A percentile compares a stretch with the other conserved stretches of the same genome.
Conservation (phyloP, 2,113 vertebrate genomes). For the Bos javanicus region DNA sequence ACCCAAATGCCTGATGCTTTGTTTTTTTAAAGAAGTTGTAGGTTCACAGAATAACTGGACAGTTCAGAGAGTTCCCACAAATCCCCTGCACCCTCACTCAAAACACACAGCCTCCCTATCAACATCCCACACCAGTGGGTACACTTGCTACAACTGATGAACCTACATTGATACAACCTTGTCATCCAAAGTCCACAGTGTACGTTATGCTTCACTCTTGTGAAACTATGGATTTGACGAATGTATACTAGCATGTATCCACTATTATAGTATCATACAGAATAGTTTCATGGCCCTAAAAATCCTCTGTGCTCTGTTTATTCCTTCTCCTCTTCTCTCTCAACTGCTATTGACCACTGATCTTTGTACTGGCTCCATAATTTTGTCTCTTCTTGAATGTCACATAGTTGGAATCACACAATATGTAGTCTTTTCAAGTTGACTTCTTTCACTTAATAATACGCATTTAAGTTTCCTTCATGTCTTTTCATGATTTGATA, state of each 20-base stretch:
- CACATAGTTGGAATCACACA: background rate
- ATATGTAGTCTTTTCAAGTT: background rate
- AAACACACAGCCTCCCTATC: background rate
- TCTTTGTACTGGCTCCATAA: background rate
- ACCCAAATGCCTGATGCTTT: background rate
- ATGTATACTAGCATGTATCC: background rate
- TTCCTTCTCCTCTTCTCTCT: background rate
- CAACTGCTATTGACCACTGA: background rate
- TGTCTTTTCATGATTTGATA: background rate
- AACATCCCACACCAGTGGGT: background rate
- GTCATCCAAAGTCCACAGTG: background rate
- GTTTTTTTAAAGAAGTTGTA: background rate
- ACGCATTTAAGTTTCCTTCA: background rate
- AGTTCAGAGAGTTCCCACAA: background rate
- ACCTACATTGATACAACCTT: background rate
- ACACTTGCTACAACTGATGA: background rate
- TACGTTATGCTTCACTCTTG: background rate
- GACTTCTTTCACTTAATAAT: background rate
- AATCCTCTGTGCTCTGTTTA: background rate
- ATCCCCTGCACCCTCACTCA: background rate
- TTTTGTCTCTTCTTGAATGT: background rate
- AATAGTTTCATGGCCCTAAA: background rate
- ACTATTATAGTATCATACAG: background rate
- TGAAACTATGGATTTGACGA: background rate
- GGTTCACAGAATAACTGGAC: background rate